These are phyloP conservation scores for Sipha flava DNA, from an alignment of 1,140 invertebrate species.

Conservation along the genomic window DNA sequence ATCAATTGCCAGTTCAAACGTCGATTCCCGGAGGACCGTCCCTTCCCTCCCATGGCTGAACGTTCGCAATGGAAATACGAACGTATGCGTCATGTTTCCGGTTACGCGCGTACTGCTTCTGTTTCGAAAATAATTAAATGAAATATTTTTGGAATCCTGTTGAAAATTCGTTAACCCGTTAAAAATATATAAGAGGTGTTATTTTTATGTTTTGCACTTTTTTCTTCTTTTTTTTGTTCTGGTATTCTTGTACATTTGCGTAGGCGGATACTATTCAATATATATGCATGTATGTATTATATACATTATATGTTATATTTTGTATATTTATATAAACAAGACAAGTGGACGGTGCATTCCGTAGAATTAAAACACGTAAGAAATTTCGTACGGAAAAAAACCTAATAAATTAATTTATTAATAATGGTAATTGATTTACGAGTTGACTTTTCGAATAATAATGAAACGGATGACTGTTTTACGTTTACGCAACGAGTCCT, in stretches of 20 bases:
- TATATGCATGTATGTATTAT: too few relatives aligned
- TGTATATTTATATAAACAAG: too few relatives aligned
- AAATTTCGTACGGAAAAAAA: neutral
- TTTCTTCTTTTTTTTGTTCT: neutral
- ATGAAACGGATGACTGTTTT: slow-evolving; percentile 16
- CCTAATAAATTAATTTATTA: neutral
- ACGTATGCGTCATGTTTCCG: neutral
- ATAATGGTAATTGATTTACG: slow-evolving; percentile 28
- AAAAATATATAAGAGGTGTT: neutral
- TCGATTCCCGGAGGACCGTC: neutral
- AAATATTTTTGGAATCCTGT: neutral
- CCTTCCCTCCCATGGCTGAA: neutral
- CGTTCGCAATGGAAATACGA: neutral
- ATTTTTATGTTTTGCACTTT: too few relatives aligned
- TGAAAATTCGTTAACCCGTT: neutral
- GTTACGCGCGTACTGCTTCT: neutral
- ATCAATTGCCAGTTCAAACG: slow-evolving; percentile 20
- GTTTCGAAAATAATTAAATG: slow-evolving; percentile 6
- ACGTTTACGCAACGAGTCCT: neutral
- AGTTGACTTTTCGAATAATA: neutral
- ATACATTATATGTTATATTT: too few relatives aligned
- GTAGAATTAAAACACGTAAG: neutral
- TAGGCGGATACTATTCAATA: neutral
- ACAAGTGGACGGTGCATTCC: neutral
- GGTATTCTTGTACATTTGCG: neutral